Evolutionary conservation across 2,888 invertebrate genomes (phyloP).

Genomic region (Nymphalis urticae): DNA sequence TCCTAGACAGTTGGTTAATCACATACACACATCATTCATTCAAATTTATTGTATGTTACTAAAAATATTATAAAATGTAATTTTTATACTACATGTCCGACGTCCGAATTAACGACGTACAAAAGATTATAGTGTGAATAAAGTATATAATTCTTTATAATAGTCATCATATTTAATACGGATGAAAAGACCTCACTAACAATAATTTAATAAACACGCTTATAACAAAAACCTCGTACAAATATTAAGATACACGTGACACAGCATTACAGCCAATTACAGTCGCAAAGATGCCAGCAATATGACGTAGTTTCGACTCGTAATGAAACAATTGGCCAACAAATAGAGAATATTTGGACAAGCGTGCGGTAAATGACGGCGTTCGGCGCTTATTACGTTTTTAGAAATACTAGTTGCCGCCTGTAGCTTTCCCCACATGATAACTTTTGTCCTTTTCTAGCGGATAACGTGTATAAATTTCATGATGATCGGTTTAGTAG

Average conservation of each 20-base stretch:
- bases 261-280: slow-evolving; percentile 22
- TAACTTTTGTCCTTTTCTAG: too few species aligned
- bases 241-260: slow-evolving; percentile 15
- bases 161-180: not conserved
- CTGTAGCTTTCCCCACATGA: too few species aligned
- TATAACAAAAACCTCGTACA: slow-evolving; percentile 1
- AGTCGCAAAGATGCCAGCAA: slow-evolving; percentile 24
- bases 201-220: not conserved
- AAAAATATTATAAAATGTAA: too few species aligned
- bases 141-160: too few species aligned
- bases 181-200: not conserved
- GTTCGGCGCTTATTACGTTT: slow-evolving; percentile 19
- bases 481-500: too few species aligned
- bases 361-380: slow-evolving; percentile 31
- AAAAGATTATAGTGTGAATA: not conserved
- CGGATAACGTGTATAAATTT: too few species aligned
- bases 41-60: too few species aligned
- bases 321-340: slow-evolving; percentile 34
- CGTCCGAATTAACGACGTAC: too few species aligned
- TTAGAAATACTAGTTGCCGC: not conserved
- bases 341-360: slow-evolving; percentile 19
- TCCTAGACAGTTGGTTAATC: too few species aligned
- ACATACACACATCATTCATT: too few species aligned
- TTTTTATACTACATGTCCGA: too few species aligned
- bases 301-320: slow-evolving; percentile 19